Evolutionary conservation across 2,797 vertebrate genomes (phyloP).

Genomic region (Amblyopsis hoosieri): DNA sequence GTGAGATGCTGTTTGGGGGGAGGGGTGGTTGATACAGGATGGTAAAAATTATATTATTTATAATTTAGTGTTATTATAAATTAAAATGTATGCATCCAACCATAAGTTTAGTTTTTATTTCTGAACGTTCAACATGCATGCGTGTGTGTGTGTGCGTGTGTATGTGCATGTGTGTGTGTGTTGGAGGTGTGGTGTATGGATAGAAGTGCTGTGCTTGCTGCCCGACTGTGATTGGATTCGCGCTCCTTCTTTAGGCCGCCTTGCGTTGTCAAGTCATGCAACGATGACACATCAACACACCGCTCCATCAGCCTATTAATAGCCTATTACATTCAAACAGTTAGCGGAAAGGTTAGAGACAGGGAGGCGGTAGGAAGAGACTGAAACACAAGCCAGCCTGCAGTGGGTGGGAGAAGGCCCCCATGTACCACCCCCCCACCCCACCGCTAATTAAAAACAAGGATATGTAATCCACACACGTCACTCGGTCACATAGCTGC

Average conservation of each 20-base stretch:
- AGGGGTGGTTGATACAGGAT: too few species aligned
- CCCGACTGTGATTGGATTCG: constrained; percentile 55
- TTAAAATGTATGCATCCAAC: too few species aligned
- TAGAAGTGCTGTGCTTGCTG: constrained; percentile 23
- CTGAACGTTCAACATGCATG: background rate
- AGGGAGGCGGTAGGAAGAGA: constrained; percentile 32
- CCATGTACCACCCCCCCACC: constrained; percentile 32
- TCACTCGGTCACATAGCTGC: constrained; percentile 75
- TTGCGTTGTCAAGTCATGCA: constrained; percentile 30
- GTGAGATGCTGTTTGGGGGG: too few species aligned
- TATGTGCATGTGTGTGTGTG: background rate
- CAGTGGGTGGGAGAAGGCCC: constrained; percentile 42
- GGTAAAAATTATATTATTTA: too few species aligned
- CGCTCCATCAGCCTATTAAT: constrained; percentile 65
- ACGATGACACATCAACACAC: constrained; percentile 59
- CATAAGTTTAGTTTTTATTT: too few species aligned
- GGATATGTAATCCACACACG: constrained; percentile 76
- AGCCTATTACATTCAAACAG: constrained; percentile 59
- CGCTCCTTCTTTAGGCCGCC: constrained; percentile 45
- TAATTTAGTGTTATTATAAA: too few species aligned
- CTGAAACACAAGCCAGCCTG: constrained; percentile 59
- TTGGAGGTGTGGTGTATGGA: too few species aligned
- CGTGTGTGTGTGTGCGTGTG: constrained; percentile 4
- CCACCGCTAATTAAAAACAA: constrained; percentile 75
- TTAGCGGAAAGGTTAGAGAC: constrained; percentile 51